These are phyloP conservation scores for Danio aesculapii DNA, from an alignment of 2,797 vertebrate species.

Conservation along the genomic window DNA sequence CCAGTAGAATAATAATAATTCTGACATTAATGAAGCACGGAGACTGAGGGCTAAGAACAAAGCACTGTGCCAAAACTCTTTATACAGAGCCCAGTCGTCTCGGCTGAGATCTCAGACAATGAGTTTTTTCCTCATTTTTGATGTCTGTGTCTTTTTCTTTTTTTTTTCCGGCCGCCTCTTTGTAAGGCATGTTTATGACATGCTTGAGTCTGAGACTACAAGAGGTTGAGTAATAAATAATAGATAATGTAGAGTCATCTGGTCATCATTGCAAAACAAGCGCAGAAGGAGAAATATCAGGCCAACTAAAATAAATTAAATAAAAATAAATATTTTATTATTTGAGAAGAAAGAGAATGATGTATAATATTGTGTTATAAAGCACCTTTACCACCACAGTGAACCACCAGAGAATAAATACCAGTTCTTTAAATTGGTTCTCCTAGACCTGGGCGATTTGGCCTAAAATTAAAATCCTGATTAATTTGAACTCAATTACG, in stretches of 20 bases:
- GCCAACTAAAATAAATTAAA: background rate
- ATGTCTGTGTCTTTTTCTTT: conserved; percentile 3
- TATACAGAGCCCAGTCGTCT: conserved; percentile 13
- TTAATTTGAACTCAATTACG: too few relatives aligned
- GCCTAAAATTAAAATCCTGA: too few relatives aligned
- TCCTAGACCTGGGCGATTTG: too few relatives aligned
- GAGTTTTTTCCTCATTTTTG: conserved; percentile 12
- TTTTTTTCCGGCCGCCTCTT: background rate
- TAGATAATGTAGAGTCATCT: background rate
- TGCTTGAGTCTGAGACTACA: background rate
- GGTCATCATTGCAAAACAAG: background rate
- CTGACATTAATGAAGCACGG: conserved; percentile 40
- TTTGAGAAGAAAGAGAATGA: background rate
- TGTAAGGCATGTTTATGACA: conserved; percentile 4
- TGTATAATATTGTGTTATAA: too few relatives aligned
- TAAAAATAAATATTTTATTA: background rate
- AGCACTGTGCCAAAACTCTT: conserved; percentile 20
- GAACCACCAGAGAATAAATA: too few relatives aligned
- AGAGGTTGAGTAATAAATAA: background rate
- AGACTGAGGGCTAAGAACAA: conserved; percentile 26
- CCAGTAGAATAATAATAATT: conserved; percentile 44
- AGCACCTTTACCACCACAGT: too few relatives aligned
- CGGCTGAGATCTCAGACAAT: conserved; percentile 10
- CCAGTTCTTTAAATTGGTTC: too few relatives aligned
- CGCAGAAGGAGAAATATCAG: background rate